A percentile compares a stretch with the other conserved stretches of the same genome.
These are phyloP conservation scores for Ciconia maguari DNA, from an alignment of 2,113 vertebrate genomes.

Conservation along the genomic window DNA sequence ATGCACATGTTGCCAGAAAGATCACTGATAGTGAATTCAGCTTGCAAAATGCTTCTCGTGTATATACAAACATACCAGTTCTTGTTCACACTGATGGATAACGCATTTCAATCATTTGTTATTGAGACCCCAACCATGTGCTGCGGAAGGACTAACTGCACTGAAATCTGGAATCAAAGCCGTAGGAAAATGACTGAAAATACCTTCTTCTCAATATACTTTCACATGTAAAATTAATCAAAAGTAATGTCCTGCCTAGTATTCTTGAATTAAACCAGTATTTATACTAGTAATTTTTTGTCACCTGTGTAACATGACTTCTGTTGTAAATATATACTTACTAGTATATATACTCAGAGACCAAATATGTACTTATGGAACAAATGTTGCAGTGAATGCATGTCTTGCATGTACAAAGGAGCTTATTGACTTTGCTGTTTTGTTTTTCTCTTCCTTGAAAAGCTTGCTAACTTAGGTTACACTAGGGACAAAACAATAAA, in stretches of 20 bases:
- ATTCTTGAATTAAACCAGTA: background rate
- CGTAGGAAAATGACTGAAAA: background rate
- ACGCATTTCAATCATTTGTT: background rate
- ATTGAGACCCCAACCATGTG: background rate
- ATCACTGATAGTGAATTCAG: background rate
- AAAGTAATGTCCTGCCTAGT: background rate
- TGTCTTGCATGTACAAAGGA: background rate
- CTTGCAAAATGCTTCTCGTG: background rate
- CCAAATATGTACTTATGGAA: background rate
- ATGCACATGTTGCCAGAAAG: background rate
- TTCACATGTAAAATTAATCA: background rate
- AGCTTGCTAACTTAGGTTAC: background rate
- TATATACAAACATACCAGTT: background rate
- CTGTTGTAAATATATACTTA: background rate
- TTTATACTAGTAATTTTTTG: background rate
- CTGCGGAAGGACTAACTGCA: background rate
- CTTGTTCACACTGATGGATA: background rate
- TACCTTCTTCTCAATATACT: background rate
- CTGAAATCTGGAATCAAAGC: background rate
- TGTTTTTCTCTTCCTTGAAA: background rate
- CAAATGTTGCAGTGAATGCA: background rate
- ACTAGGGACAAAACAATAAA: background rate
- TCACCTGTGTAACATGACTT: background rate
- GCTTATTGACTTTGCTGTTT: background rate
- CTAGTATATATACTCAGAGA: background rate